These are phyloP conservation scores for Hirtodrosophila cameraria DNA, from an alignment of 2,888 invertebrate genomes.

Conservation along the genomic window DNA sequence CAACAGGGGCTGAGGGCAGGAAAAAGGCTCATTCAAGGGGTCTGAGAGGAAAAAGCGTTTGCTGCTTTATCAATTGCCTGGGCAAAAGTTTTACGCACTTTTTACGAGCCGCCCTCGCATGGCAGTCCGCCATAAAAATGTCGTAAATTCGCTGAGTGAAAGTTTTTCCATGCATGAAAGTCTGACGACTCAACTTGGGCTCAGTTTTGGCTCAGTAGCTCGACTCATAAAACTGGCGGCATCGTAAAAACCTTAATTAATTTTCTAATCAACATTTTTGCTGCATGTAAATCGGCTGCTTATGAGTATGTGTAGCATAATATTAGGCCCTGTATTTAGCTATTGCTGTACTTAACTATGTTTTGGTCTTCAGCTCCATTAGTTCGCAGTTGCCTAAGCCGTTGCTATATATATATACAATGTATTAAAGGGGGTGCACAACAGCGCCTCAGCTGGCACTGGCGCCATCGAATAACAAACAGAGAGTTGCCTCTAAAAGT, in stretches of 20 bases:
- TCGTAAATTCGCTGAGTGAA: constrained; percentile 79
- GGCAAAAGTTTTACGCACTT: constrained; percentile 70
- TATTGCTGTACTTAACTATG: constrained; percentile 31
- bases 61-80: constrained; percentile 54
- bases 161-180: constrained; percentile 60
- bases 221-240: constrained; percentile 59
- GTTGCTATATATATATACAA: constrained; percentile 63
- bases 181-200: constrained; percentile 38
- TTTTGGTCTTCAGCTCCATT: constrained; percentile 63
- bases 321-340: constrained; percentile 42
- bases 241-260: constrained; percentile 78
- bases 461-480: constrained; percentile 58
- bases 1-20: background rate
- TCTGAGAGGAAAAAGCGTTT: constrained; percentile 4
- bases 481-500: constrained; percentile 10
- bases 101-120: constrained; percentile 73
- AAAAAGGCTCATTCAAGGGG: background rate
- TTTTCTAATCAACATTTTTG: constrained; percentile 78
- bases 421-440: constrained; percentile 19
- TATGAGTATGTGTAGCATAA: constrained; percentile 63
- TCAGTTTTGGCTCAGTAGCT: constrained; percentile 34
- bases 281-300: constrained; percentile 77
- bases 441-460: constrained; percentile 19
- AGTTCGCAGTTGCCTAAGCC: constrained; percentile 53
- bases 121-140: constrained; percentile 81